Conservation (phyloP, 2,797 vertebrate genomes). For the Cirrhinus molitorella region DNA sequence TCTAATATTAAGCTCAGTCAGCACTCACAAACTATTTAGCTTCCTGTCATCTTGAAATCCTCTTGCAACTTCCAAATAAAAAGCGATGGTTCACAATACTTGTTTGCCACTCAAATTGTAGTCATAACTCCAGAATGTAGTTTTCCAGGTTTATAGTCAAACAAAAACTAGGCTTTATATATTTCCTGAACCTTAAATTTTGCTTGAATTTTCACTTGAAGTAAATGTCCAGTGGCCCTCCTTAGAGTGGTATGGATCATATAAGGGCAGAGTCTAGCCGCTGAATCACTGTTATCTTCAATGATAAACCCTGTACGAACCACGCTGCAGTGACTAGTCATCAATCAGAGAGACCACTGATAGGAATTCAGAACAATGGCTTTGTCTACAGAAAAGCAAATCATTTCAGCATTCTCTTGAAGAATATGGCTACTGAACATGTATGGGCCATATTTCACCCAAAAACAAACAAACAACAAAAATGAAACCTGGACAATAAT, state of each 20-base stretch:
- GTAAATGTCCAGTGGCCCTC: neutral
- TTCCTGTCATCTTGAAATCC: neutral
- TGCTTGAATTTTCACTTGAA: neutral
- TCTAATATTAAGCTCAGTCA: neutral
- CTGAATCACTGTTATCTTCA: conserved; percentile 32
- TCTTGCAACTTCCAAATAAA: neutral
- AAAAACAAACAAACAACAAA: too few species aligned
- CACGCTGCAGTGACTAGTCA: neutral
- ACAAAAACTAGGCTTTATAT: neutral
- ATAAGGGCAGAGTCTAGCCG: conserved; percentile 22
- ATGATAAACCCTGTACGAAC: conserved; percentile 1
- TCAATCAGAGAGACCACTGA: conserved; percentile 18
- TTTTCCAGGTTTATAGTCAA: neutral
- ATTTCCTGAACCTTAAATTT: neutral
- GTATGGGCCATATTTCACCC: neutral
- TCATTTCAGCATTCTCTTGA: neutral
- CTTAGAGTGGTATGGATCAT: conserved; percentile 15
- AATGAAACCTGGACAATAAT: neutral
- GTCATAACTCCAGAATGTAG: neutral
- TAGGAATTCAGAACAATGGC: neutral
- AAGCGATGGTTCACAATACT: neutral
- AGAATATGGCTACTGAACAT: neutral
- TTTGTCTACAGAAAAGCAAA: neutral
- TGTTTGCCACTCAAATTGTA: neutral
- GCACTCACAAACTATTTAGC: neutral